phyloP scores from a whole-genome alignment of 2,113 vertebrate species.

The Mystacornis crossleyi region DNA sequence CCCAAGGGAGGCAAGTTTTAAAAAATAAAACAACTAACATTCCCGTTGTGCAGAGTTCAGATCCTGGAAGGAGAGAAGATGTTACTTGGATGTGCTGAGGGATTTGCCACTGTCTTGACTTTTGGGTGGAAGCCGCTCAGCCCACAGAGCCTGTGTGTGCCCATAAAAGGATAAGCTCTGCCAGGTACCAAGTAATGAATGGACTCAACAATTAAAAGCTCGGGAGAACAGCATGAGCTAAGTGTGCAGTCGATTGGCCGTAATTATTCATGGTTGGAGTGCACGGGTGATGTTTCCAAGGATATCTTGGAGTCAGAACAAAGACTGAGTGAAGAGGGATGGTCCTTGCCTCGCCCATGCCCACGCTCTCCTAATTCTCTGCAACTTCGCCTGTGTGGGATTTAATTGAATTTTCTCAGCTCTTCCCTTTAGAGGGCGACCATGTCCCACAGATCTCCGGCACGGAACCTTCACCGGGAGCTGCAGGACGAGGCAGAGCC shows the following conservation, averaged over 20 bases:
- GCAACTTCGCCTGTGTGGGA: background rate
- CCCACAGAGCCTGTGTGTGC: background rate
- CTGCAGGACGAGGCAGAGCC: background rate
- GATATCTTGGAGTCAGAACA: background rate
- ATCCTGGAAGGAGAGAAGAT: background rate
- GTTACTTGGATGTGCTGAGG: background rate
- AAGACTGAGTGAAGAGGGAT: background rate
- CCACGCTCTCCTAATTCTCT: background rate
- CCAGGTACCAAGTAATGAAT: background rate
- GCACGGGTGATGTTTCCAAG: background rate
- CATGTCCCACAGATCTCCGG: background rate
- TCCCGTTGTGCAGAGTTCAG: background rate
- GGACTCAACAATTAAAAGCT: background rate
- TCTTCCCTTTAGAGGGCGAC: constrained; percentile 58
- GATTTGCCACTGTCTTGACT: background rate
- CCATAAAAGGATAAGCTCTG: background rate
- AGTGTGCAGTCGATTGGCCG: fast-evolving
- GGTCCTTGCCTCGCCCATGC: fast-evolving
- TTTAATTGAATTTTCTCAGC: background rate
- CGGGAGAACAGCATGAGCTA: background rate
- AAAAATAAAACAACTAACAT: background rate
- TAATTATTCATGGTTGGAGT: background rate
- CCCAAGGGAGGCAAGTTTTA: background rate
- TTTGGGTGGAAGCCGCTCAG: background rate
- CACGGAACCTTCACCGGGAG: fast-evolving